Evolutionary conservation across 2,888 invertebrate species (phyloP).

Genomic region (Psylliodes chrysocephalus): DNA sequence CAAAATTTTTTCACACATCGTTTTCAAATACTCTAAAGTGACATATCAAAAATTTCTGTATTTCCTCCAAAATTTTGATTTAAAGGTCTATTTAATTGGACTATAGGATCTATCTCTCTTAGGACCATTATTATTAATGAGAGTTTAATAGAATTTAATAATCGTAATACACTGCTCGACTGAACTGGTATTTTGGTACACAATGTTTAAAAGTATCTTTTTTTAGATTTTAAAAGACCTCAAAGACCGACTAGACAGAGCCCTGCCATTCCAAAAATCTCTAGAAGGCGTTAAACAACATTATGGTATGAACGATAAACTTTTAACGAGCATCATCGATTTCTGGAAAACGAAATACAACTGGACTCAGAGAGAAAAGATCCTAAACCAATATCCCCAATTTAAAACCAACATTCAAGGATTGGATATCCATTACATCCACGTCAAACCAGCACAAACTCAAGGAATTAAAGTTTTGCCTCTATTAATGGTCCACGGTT

Average conservation of each 20-base stretch:
- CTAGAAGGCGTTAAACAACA: conserved; percentile 77
- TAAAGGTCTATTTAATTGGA: no score
- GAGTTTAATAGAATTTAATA: no score
- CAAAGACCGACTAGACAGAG: conserved; percentile 67
- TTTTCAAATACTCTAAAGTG: no score
- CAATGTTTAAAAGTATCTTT: no score
- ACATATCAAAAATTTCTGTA: no score
- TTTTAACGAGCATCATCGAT: conserved; percentile 73
- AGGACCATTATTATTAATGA: no score
- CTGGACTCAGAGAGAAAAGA: conserved; percentile 74
- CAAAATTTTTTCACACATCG: no score
- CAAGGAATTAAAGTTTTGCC: conserved; percentile 68
- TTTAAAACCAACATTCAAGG: conserved; percentile 79
- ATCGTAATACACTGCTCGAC: no score
- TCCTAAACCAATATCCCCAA: conserved; percentile 75
- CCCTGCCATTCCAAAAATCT: conserved; percentile 63
- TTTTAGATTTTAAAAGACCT: conserved; percentile 71
- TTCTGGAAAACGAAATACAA: conserved; percentile 82
- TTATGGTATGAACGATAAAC: conserved; percentile 83
- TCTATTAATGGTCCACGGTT: conserved; percentile 83
- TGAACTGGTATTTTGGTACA: no score
- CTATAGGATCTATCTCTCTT: no score
- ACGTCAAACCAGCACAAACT: conserved; percentile 66
- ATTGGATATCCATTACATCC: conserved; percentile 68
- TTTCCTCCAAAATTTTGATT: no score